Base-by-base conservation (phyloP, 2,113 vertebrate genomes). In the Clarias batrachus region DNA sequence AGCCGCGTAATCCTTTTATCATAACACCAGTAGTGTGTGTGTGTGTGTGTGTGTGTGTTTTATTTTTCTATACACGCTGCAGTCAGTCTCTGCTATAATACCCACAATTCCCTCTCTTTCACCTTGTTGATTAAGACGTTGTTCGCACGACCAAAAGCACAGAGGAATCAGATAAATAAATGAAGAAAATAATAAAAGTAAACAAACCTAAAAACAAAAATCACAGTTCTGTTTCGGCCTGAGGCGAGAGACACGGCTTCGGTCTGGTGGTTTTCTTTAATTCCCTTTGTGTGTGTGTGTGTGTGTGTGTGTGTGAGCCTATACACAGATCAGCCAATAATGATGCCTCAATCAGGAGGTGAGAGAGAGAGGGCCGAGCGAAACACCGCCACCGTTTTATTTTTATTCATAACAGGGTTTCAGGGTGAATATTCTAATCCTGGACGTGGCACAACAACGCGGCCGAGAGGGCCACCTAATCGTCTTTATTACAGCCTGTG, bases 401-500 rank as follows among this genome's bases (percentile, higher is more conserved):
- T 81, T 90, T 93, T 65, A 93, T 93, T 90, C 88, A 91, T 95
- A 95, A 95, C 92, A 8, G 94, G 95, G 93, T 94, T 94, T 93
- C 92, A 14, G 93, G 90, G 80, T 79, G 92, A 95, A 94, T 96
- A 95, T 96, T 95, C 94, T 96, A 96, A 96, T 96, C 95, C 94
- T 90, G 91, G 90, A 92, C 89, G 91, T 94, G 94, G 93, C 94
- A 94, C 93, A 96, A 95, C 92, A 93, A 94, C 85, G 93, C 93
- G 92, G 94, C 92, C 91, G 93, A 94, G 88, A 92, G 13, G 12
- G 78, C 57, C 37, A 91, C 93, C 93, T 96, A 95, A 96, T 94
- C 93, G 92, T 92, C 93, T 96, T 87, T 96, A 95, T 95, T 94
- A 91, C 92, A 92, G 91, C 92, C 93, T 87, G 94, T 93, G 95